Evolutionary conservation across 2,797 vertebrate genomes (phyloP).

Genomic region (Chaetophractus vellerosus): DNA sequence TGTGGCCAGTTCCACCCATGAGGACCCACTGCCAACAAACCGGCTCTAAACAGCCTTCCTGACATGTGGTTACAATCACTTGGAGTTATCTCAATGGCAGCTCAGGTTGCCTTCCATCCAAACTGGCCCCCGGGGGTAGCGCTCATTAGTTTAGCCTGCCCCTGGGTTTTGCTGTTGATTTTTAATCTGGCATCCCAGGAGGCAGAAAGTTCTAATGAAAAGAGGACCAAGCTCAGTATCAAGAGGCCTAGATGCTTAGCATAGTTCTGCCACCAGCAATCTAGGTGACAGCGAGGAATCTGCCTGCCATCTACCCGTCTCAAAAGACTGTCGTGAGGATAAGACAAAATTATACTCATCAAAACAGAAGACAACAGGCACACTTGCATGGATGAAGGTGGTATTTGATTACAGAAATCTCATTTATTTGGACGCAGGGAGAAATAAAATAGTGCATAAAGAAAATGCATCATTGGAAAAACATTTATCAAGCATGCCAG

Average conservation of each 20-base stretch:
- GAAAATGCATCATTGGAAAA: constrained; percentile 60
- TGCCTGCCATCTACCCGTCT: neutral
- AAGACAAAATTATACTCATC: constrained; percentile 49
- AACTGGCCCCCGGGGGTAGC: constrained; percentile 38
- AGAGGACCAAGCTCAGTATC: constrained; percentile 3
- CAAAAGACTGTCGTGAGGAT: neutral
- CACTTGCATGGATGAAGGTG: neutral
- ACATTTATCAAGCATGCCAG: constrained; percentile 52
- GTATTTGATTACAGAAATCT: constrained; percentile 34
- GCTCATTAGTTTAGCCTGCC: constrained; percentile 39
- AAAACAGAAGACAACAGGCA: constrained; percentile 45
- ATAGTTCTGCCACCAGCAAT: constrained; percentile 32
- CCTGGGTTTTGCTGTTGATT: constrained; percentile 16
- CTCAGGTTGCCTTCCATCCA: constrained; percentile 14
- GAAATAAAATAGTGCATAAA: constrained; percentile 60
- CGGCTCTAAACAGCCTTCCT: constrained; percentile 55
- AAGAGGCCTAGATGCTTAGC: constrained; percentile 35
- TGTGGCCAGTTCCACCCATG: constrained; percentile 46
- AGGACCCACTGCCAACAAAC: constrained; percentile 58
- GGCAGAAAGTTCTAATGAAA: constrained; percentile 23
- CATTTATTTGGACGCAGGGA: neutral
- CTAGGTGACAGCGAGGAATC: neutral
- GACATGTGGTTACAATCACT: constrained; percentile 78
- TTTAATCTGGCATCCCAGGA: constrained; percentile 65
- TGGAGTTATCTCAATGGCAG: constrained; percentile 62